phyloP scores from a whole-genome alignment of 23 tunicate genomes.

The Halocynthia roretzi region DNA sequence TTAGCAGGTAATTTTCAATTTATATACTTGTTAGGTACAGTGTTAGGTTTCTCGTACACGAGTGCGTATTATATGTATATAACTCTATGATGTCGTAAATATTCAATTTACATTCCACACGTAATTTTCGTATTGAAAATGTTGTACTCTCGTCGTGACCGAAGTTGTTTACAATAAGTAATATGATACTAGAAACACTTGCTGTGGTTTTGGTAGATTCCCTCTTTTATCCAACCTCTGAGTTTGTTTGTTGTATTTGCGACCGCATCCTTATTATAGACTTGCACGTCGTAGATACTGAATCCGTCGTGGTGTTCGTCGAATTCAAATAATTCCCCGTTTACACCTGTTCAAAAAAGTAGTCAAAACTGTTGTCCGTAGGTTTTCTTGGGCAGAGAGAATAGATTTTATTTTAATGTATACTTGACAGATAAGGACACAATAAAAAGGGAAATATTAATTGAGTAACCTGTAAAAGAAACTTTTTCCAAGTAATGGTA shows the following conservation, averaged over 20 bases:
- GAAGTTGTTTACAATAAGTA: too few species aligned
- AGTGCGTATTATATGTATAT: too few species aligned
- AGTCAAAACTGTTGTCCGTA: neutral
- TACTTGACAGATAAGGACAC: neutral
- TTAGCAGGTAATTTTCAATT: too few species aligned
- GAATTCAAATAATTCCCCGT: conserved; percentile 21
- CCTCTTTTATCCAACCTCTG: conserved; percentile 17
- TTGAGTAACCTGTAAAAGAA: conserved; percentile 25
- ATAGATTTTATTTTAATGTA: too few species aligned
- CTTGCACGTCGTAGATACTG: conserved; percentile 31
- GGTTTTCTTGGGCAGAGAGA: neutral
- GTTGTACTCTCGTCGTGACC: too few species aligned
- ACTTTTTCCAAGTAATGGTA: conserved; percentile 18
- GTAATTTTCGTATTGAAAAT: too few species aligned
- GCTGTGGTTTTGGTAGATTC: conserved; percentile 20
- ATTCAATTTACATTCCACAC: too few species aligned
- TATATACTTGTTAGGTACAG: too few species aligned
- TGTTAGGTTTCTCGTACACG: too few species aligned
- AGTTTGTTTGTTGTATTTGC: neutral
- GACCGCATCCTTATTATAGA: conserved; percentile 9
- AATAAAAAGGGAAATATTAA: too few species aligned
- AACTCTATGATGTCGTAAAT: too few species aligned
- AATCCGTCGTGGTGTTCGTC: conserved; percentile 61
- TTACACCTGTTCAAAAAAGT: conserved; percentile 14
- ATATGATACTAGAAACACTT: neutral